Conservation (phyloP, 1,140 invertebrate genomes). For the Eubasilissa regina region DNA sequence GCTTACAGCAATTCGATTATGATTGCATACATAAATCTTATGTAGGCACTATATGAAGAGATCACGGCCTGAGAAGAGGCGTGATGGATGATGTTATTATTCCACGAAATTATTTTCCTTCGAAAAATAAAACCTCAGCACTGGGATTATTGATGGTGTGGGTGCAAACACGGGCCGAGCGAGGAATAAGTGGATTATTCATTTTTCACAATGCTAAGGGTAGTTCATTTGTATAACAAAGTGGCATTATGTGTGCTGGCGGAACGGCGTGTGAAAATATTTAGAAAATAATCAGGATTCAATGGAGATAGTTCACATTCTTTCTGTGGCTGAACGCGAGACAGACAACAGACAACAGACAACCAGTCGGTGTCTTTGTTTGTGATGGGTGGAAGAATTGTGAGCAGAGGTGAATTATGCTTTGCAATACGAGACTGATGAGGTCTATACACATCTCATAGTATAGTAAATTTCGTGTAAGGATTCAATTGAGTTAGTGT, state of each 20-base stretch:
- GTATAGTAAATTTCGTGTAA: too few species aligned
- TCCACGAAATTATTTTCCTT: slow-evolving; percentile 19
- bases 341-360: too few species aligned
- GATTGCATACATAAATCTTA: slow-evolving; percentile 16
- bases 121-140: slow-evolving; percentile 26
- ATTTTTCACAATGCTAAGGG: slow-evolving; percentile 7
- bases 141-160: slow-evolving; percentile 19
- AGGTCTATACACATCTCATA: too few species aligned
- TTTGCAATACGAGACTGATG: too few species aligned
- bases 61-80: slow-evolving; percentile 16
- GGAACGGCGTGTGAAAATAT: not conserved
- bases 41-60: slow-evolving; percentile 22
- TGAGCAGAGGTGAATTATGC: too few species aligned
- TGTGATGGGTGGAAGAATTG: too few species aligned
- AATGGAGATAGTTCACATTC: not conserved
- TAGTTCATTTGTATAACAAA: slow-evolving; percentile 20
- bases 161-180: not conserved
- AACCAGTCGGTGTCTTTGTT: too few species aligned
- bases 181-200: slow-evolving; percentile 16
- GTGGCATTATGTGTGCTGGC: not conserved
- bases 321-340: too few species aligned
- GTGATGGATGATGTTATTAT: slow-evolving; percentile 26
- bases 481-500: too few species aligned
- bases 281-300: not conserved
- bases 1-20: slow-evolving; percentile 19